Evolutionary conservation across 2,113 vertebrate genomes (phyloP).

Genomic region (Cryptomyrus ogoouensis): DNA sequence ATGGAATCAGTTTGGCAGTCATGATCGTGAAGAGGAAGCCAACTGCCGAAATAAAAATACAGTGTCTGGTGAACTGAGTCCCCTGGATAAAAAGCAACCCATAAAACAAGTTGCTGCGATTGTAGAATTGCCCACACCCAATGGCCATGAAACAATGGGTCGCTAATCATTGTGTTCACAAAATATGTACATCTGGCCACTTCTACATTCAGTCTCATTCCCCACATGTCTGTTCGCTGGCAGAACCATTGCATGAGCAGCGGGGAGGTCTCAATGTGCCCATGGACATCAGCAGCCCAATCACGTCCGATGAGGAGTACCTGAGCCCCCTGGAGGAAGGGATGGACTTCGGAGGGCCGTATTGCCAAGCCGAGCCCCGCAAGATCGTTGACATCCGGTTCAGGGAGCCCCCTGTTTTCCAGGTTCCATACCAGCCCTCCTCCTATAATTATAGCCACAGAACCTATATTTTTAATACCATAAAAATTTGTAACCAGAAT

Average conservation of each 20-base stretch:
- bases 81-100: background rate
- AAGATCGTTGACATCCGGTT: constrained; percentile 63
- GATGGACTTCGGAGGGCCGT: constrained; percentile 65
- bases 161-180: background rate
- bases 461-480: background rate
- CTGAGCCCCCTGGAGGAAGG: constrained; percentile 91
- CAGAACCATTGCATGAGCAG: constrained; percentile 53
- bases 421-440: constrained; percentile 58
- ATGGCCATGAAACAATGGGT: background rate
- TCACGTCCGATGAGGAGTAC: constrained; percentile 96
- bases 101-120: background rate
- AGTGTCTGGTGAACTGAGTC: background rate
- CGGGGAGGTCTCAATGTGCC: constrained; percentile 56
- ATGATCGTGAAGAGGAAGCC: background rate
- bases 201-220: background rate
- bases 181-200: background rate
- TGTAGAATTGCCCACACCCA: background rate
- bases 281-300: constrained; percentile 80
- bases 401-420: constrained; percentile 82
- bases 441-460: too few species aligned
- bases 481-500: background rate
- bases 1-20: background rate
- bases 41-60: background rate
- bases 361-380: constrained; percentile 50
- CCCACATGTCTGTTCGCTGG: background rate